Percentiles rank a stretch among this genome's conserved stretches.
These are phyloP conservation scores for Hippopotamus amphibius DNA, from an alignment of 2,113 vertebrate genomes.

Conservation along the genomic window DNA sequence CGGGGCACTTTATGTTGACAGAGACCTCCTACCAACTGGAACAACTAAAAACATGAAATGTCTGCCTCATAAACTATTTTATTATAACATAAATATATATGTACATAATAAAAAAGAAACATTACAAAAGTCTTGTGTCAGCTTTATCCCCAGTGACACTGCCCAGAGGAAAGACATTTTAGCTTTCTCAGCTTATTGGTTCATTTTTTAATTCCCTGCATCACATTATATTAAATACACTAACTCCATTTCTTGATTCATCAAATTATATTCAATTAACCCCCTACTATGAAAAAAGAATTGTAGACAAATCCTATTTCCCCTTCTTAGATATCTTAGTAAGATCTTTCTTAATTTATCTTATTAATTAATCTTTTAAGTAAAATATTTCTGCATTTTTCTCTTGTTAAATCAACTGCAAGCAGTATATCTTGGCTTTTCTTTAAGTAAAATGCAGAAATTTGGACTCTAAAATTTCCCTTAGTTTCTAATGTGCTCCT, in stretches of 20 bases:
- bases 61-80: not conserved
- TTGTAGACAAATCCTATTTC: not conserved
- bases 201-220: not conserved
- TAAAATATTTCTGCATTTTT: not conserved
- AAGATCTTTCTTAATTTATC: not conserved
- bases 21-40: not conserved
- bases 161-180: not conserved
- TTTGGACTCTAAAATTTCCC: not conserved
- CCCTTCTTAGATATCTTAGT: not conserved
- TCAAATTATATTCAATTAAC: not conserved
- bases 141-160: not conserved
- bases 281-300: not conserved
- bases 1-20: not conserved
- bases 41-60: not conserved
- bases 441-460: not conserved
- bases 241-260: not conserved
- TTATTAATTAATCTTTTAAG: not conserved
- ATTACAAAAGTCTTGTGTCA: not conserved
- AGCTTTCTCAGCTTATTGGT: not conserved
- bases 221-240: not conserved
- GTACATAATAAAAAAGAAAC: not conserved
- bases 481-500: not conserved
- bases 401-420: not conserved
- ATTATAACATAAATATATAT: not conserved
- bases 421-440: not conserved